Base-by-base conservation (phyloP, 1,140 invertebrate species). In the Saccostrea cuccullata region DNA sequence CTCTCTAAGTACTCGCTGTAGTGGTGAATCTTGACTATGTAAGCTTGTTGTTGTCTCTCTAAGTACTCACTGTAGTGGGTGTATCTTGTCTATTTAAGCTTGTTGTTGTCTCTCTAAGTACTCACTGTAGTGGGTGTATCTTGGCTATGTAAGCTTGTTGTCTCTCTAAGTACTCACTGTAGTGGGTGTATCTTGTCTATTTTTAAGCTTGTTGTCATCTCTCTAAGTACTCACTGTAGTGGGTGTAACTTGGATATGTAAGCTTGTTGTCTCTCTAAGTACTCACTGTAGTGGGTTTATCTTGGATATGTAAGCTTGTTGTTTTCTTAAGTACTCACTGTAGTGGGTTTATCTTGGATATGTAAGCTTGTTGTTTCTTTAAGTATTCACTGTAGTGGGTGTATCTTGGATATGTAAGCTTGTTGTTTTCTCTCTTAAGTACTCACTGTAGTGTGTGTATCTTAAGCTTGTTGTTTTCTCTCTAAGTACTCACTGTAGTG, bases 1-100 rank as follows among this genome's bases (percentile, higher is more conserved):
- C n/a, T 15, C n/a, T n/a, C n/a, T n/a, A n/a, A 20, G 13, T n/a
- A 12, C 82, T 83, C 9, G 55, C 82, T 83, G 82, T 83, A 83
- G 23, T 3, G 40, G 40, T 83, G 82, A 26, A 83, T 83, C 82
- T 47, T 83, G 6, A n/a, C n/a, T n/a, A n/a, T n/a, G n/a, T n/a
- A n/a, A n/a, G n/a, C n/a, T n/a, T n/a, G n/a, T n/a, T n/a, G n/a
- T n/a, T n/a, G n/a, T n/a, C 13, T 23, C 64, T 47, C 13, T 60
- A 60, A 60, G 9, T 23, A 70, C 23, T 70, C 11, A 70, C 67
- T 26, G 67, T 26, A 70, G n/a, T 6, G 20, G n/a, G 67, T n/a
- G 67, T 70, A 20, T 67, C 64, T n/a, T 67, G 20, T 3, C 64
- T n/a, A 47, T 47, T 1, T 47, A 47, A 47, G 47, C 9, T 47